Evolutionary conservation across 2,888 invertebrate genomes (phyloP).

Genomic region (Mimachlamys varia): DNA sequence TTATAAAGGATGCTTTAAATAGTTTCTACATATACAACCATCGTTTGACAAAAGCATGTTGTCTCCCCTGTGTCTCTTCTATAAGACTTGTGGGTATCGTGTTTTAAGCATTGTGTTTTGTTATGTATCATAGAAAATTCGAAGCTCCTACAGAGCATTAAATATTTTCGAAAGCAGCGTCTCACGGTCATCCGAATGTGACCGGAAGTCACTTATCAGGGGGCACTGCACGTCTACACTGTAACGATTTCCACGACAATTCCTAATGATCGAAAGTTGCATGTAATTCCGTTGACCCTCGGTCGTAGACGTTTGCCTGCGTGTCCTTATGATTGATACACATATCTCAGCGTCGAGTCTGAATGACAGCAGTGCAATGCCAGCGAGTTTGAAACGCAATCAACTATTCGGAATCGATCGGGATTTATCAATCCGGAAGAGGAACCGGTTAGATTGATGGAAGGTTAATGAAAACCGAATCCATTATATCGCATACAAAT

Average conservation of each 20-base stretch:
- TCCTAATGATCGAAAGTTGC: conserved; percentile 19
- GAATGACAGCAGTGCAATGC: background rate
- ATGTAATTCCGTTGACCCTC: conserved; percentile 28
- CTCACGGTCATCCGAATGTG: background rate
- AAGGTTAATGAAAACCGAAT: conserved; percentile 36
- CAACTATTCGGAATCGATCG: conserved; percentile 25
- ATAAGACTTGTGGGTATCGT: too few species aligned
- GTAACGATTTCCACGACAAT: conserved; percentile 19
- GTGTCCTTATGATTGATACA: background rate
- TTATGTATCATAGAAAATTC: too few species aligned
- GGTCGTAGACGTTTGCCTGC: background rate
- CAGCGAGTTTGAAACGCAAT: background rate
- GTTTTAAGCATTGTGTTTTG: too few species aligned
- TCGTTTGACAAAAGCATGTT: too few species aligned
- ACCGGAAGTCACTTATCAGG: conserved; percentile 26
- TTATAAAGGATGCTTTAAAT: too few species aligned
- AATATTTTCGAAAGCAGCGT: background rate
- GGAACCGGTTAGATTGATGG: conserved; percentile 31
- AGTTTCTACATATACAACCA: too few species aligned
- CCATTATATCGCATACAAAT: conserved; percentile 32
- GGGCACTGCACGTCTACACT: background rate
- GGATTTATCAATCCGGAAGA: conserved; percentile 21
- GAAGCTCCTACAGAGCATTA: too few species aligned
- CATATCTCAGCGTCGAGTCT: background rate
- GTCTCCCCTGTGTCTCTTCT: too few species aligned